Percentiles rank a stretch among this genome's conserved stretches.
Evolutionary conservation across 2,797 vertebrate species (phyloP).

Genomic region (Oryzias dopingdopingensis): DNA sequence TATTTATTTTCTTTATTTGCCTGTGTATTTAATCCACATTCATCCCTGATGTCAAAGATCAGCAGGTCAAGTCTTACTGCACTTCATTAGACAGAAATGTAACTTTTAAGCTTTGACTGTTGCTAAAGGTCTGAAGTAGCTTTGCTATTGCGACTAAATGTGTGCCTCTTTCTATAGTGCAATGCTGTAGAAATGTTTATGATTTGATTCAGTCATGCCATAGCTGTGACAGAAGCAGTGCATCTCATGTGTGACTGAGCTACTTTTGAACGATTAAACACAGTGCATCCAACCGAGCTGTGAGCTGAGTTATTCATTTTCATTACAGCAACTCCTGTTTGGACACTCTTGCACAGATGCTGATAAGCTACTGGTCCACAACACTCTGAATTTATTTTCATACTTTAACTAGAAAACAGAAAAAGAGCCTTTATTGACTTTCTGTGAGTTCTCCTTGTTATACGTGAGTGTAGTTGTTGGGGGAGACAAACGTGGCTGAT

Average conservation of each 20-base stretch:
- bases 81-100: constrained; percentile 20
- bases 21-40: constrained; percentile 26
- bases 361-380: background rate
- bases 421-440: constrained; percentile 16
- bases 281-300: constrained; percentile 39
- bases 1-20: constrained; percentile 11
- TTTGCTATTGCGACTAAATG: constrained; percentile 36
- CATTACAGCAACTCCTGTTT: background rate
- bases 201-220: constrained; percentile 24
- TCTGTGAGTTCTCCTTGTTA: constrained; percentile 19
- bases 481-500: constrained; percentile 6
- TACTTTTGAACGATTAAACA: constrained; percentile 60
- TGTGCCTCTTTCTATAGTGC: constrained; percentile 53
- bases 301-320: constrained; percentile 22
- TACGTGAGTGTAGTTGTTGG: constrained; percentile 4
- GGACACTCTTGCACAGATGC: constrained; percentile 5
- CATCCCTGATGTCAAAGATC: constrained; percentile 22
- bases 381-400: constrained; percentile 1
- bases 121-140: constrained; percentile 30
- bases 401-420: constrained; percentile 2
- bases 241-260: constrained; percentile 47
- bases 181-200: constrained; percentile 32
- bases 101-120: constrained; percentile 39
- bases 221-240: constrained; percentile 21
- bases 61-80: constrained; percentile 25